Evolutionary conservation across 35 echinoderm and acorn worm species (phyloP), one percentile per base, ranked within the genome.

Genomic region (Strongylocentrotus purpuratus): DNA sequence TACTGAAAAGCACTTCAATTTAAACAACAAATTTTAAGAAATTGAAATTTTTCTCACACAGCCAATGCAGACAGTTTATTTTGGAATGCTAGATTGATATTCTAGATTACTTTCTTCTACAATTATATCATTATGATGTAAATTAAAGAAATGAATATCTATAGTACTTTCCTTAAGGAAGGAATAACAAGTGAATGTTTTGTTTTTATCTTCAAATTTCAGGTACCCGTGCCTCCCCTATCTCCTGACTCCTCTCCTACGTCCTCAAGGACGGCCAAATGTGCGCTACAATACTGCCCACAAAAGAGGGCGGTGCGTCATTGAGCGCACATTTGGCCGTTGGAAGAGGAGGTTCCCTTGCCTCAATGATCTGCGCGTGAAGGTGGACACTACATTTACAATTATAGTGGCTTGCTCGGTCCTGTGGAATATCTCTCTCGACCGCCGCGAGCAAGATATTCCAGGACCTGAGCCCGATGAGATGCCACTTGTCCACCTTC

Each of bases 121-220:
- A 86, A 86, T n/a, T 22, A n/a, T 86, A 86, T 32, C 85, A n/a
- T 86, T 86, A 86, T 86, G 85, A n/a, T n/a, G n/a, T 86, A n/a
- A 22, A 86, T 86, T 32, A 86, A 86, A 86, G 3, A 86, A 22
- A 86, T 86, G 25, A 31, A 28, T 86, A 28, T 31, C 2, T n/a
- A n/a, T n/a, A n/a, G n/a, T n/a, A n/a, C n/a, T n/a, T 86, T 86
- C 0, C 5, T 1, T 8, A 86, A 28, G 8, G 85, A 28, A 50
- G 48, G 25, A 28, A 86, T 86, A 31, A 33, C n/a, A n/a, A n/a
- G n/a, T n/a, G n/a, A n/a, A n/a, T n/a, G n/a, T n/a, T n/a, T n/a
- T n/a, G n/a, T n/a, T 17, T 33, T 31, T 7, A 50, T 50, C 48
- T 50, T 50, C 48, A 1, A 50, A 50, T 50, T 50, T 50, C 85